These are phyloP conservation scores for Cottoperca gobio DNA, from an alignment of 2,797 vertebrate genomes.

Conservation along the genomic window DNA sequence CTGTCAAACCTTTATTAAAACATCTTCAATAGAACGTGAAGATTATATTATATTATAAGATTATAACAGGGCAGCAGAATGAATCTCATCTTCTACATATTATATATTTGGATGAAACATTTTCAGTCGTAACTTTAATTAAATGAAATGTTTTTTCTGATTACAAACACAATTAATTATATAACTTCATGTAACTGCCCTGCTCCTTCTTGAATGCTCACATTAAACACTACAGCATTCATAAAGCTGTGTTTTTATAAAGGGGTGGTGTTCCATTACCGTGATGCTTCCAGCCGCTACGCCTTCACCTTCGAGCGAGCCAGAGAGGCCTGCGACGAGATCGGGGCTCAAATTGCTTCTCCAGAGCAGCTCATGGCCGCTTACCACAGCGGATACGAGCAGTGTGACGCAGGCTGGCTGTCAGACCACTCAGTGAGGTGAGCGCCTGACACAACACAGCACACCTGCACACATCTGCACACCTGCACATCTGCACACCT, in stretches of 20 bases:
- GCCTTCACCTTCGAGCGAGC: constrained; percentile 90
- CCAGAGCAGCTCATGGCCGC: constrained; percentile 93
- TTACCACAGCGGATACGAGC: constrained; percentile 92
- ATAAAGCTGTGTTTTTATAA: constrained; percentile 8
- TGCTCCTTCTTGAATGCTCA: background rate
- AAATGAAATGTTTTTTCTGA: too few species aligned
- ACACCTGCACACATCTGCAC: too few species aligned
- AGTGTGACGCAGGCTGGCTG: constrained; percentile 96
- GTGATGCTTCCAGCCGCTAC: constrained; percentile 89
- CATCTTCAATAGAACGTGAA: too few species aligned
- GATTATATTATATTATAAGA: too few species aligned
- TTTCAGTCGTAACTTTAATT: too few species aligned
- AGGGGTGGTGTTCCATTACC: constrained; percentile 97
- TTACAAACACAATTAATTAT: too few species aligned
- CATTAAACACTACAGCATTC: background rate
- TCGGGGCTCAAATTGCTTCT: constrained; percentile 90
- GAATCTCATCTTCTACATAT: too few species aligned
- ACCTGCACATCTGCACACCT: too few species aligned
- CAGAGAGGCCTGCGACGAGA: constrained; percentile 87
- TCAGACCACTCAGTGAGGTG: constrained; percentile 95
- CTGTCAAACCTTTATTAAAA: too few species aligned
- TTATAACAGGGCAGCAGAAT: too few species aligned
- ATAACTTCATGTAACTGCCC: too few species aligned
- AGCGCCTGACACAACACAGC: constrained; percentile 25
- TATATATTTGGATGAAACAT: too few species aligned